These are phyloP conservation scores for Temnothorax nylanderi DNA, from an alignment of 1,140 invertebrate species.

Conservation along the genomic window DNA sequence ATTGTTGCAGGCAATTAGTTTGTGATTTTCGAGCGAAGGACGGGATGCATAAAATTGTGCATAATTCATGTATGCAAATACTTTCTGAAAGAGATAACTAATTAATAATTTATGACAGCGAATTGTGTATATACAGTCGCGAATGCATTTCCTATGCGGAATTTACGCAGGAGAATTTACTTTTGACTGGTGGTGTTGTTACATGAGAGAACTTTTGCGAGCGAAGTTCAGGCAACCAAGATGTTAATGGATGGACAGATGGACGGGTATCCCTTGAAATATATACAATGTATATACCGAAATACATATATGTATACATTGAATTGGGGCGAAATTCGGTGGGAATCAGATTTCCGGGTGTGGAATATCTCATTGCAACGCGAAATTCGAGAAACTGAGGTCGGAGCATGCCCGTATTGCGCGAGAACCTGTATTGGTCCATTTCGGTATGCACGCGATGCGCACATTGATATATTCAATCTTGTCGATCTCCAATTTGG, in stretches of 20 bases:
- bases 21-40: neutral
- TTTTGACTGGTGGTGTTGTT: neutral
- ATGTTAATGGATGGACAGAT: conserved; percentile 33
- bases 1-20: neutral
- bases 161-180: neutral
- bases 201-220: neutral
- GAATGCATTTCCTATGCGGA: conserved; percentile 1
- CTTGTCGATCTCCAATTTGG: neutral
- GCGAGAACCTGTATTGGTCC: neutral
- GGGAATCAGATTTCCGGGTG: conserved; percentile 38
- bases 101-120: conserved; percentile 43
- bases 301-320: neutral
- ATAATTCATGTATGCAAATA: conserved; percentile 32
- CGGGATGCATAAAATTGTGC: conserved; percentile 14
- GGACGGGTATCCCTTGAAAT: neutral
- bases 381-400: conserved; percentile 28
- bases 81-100: conserved; percentile 23
- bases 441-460: neutral
- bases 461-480: neutral
- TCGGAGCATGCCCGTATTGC: conserved; percentile 4
- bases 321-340: neutral
- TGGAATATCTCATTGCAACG: conserved; percentile 39
- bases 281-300: neutral
- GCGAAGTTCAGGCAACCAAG: neutral
- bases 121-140: neutral